Conservation (phyloP, 2,797 vertebrate species). For the Typhlichthys eigenmanni region DNA sequence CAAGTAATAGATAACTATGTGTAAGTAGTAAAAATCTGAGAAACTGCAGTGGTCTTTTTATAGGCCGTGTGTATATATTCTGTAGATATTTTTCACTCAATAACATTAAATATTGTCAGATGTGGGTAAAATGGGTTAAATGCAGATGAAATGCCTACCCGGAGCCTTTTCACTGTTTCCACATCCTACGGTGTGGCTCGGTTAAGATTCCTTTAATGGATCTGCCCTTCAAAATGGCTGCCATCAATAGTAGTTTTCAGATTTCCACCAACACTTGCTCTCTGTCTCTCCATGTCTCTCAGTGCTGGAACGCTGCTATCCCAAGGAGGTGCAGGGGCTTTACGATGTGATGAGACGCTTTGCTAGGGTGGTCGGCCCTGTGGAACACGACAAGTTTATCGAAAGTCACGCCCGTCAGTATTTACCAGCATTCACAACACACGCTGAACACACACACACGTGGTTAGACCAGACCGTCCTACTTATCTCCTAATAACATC, state of each 20-base stretch:
- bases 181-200: conserved; percentile 11
- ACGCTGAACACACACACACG: neutral
- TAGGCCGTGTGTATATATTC: too few relatives aligned
- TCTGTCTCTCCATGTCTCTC: neutral
- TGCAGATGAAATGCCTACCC: conserved; percentile 20
- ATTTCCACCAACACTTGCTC: conserved; percentile 1
- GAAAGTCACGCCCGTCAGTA: conserved; percentile 93
- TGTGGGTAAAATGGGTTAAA: conserved; percentile 30
- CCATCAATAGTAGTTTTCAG: too few relatives aligned
- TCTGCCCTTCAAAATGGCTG: conserved; percentile 1
- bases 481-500: too few relatives aligned
- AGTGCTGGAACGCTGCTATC: conserved; percentile 94
- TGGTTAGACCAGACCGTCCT: neutral
- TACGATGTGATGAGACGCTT: conserved; percentile 93
- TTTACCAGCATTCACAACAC: conserved; percentile 9
- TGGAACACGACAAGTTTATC: conserved; percentile 96
- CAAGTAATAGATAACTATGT: too few relatives aligned
- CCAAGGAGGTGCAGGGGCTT: conserved; percentile 95
- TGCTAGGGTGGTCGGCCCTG: conserved; percentile 88
- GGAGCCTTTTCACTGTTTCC: conserved; percentile 20
- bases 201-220: conserved; percentile 4
- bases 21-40: too few relatives aligned
- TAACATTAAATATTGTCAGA: too few relatives aligned
- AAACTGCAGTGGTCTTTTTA: too few relatives aligned
- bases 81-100: too few relatives aligned